Conservation (phyloP, 2,797 vertebrate species). For the Brotula barbata region DNA sequence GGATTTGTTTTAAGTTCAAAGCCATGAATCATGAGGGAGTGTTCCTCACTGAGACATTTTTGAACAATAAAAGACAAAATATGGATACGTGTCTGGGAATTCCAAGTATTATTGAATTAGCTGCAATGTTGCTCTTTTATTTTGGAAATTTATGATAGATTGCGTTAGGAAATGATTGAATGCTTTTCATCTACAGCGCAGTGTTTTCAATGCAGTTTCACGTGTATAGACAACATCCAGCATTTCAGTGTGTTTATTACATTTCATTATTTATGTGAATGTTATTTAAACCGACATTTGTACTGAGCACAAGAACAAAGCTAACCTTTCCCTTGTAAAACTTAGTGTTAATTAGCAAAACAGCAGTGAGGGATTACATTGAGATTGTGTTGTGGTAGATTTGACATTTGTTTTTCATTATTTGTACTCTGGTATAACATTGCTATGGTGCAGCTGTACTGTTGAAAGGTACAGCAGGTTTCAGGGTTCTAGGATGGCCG, state of each 20-base stretch:
- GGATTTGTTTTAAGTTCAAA: slow-evolving; percentile 76
- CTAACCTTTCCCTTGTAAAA: neutral
- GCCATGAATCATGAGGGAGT: slow-evolving; percentile 75
- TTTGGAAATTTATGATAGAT: slow-evolving; percentile 8
- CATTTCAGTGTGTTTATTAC: neutral
- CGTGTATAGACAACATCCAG: slow-evolving; percentile 8
- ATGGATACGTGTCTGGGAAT: slow-evolving; percentile 73
- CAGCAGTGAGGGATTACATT: neutral
- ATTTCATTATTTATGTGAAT: neutral
- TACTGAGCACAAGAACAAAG: neutral
- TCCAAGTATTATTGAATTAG: slow-evolving; percentile 47
- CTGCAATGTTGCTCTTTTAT: slow-evolving; percentile 21
- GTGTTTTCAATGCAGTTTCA: slow-evolving; percentile 3
- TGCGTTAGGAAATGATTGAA: slow-evolving; percentile 5
- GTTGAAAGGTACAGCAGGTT: neutral
- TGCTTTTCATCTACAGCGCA: slow-evolving; percentile 8
- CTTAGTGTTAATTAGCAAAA: neutral
- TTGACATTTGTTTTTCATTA: neutral
- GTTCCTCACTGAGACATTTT: slow-evolving; percentile 64
- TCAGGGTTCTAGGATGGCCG: neutral
- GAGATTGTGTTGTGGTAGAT: neutral
- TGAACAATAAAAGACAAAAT: slow-evolving; percentile 67
- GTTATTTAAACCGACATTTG: neutral
- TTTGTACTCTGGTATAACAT: neutral
- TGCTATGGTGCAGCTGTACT: neutral